phyloP scores from a whole-genome alignment of 1,140 invertebrate genomes.

The Oppia nitens region DNA sequence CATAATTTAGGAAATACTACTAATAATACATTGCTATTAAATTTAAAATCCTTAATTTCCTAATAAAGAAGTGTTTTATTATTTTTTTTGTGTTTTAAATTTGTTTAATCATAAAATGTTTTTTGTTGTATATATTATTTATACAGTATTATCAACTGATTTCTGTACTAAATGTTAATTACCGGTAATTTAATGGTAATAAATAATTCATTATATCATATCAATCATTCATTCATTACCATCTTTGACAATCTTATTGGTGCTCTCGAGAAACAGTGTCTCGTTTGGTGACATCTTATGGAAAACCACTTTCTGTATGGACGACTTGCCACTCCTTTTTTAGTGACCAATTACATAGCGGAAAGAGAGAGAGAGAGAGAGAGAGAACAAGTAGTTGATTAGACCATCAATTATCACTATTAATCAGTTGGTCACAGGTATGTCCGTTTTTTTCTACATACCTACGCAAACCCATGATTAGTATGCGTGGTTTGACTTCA shows the following conservation, averaged over 20 bases:
- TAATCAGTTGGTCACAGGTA: background rate
- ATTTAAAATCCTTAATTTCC: too few relatives aligned
- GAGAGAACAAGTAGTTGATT: conserved; percentile 22
- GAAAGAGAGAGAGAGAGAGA: too few relatives aligned
- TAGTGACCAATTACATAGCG: too few relatives aligned
- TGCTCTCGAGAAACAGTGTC: conserved; percentile 95
- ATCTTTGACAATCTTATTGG: conserved; percentile 95
- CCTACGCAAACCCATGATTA: conserved; percentile 88
- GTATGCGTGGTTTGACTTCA: conserved; percentile 73
- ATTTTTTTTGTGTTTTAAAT: too few relatives aligned
- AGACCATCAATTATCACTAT: background rate
- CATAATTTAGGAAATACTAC: too few relatives aligned
- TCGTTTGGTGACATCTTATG: conserved; percentile 99
- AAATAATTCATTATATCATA: conserved; percentile 7
- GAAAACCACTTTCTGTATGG: conserved; percentile 99
- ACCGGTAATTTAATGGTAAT: too few relatives aligned
- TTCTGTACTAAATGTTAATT: too few relatives aligned
- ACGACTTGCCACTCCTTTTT: conserved; percentile 93
- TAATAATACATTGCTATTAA: too few relatives aligned
- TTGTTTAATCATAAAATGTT: too few relatives aligned
- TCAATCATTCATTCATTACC: conserved; percentile 34
- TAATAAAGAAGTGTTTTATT: too few relatives aligned
- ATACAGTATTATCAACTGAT: too few relatives aligned
- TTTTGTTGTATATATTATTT: too few relatives aligned
- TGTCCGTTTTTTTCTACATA: conserved; percentile 26